Base-by-base conservation (phyloP, 2,888 invertebrate genomes). In the Drosophila aldrichi region DNA sequence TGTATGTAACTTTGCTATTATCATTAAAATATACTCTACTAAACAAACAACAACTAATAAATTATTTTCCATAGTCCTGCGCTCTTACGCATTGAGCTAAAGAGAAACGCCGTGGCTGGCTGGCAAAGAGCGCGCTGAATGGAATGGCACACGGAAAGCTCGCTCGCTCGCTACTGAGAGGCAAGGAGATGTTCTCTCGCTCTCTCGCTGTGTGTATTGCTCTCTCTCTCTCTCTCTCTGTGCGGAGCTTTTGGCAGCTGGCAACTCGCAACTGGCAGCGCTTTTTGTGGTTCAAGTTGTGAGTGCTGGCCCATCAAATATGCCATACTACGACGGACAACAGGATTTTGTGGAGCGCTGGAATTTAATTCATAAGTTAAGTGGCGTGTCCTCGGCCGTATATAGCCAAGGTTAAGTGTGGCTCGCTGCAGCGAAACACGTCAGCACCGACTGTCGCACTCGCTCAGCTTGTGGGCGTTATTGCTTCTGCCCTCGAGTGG, bases 291-390 rank as follows among this genome's bases (percentile, higher is more conserved):
- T 72, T 87, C 79, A 84, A 77, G 73, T 79, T 74, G 60, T 25
- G 63, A 73, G 64, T 52, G 61, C 46, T 63, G 64, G 18, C 69
- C 61, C 75, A 65, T 79, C 65, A 74, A 77, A 77, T 74, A 67
- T 70, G 63, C 22, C 62, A 29, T 64, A 18, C 64, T 67, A 64
- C 44, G 43, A 64, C 44, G 43, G 77, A 61, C 62, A 61, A 59
- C 72, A 44, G 76, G 61, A 77, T 63, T 63, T 77, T 77, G 71
- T 69, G 56, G 52, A 75, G 81, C 70, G 51, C 69, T 70, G 80
- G 81, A 79, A 84, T 82, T 87, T 81, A 81, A 87, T 87, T 87
- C 88, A 86, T 84, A 82, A 81, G 85, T 82, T 77, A 77, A 87
- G 85, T 81, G 82, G 73, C 79, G 85, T 88, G 82, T 87, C 85